A percentile compares a stretch with the other conserved stretches of the same genome.
Evolutionary conservation across 2,113 vertebrate genomes (phyloP).

Genomic region (Beaufortia kweichowensis): DNA sequence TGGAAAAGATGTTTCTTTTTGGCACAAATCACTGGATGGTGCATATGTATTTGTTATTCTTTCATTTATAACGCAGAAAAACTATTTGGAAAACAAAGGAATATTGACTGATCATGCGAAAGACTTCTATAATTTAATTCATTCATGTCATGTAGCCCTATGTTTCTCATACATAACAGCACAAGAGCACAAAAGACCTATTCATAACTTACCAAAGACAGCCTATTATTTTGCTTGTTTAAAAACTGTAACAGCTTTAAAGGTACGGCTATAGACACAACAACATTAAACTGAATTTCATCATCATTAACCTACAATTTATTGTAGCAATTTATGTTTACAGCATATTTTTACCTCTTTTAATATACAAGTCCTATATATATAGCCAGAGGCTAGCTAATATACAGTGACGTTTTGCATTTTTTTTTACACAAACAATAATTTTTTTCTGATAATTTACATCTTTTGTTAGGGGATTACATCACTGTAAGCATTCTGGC

Average conservation of each 20-base stretch:
- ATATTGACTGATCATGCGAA: not conserved
- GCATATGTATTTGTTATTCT: not conserved
- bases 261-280: not conserved
- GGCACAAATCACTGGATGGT: too few species aligned
- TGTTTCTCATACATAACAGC: not conserved
- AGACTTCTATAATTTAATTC: not conserved
- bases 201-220: not conserved
- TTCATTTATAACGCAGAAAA: not conserved
- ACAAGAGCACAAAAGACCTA: not conserved
- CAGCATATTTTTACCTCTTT: not conserved
- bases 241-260: not conserved
- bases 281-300: not conserved
- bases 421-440: not conserved
- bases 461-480: conserved; percentile 42
- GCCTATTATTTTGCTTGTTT: not conserved
- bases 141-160: not conserved
- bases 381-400: not conserved
- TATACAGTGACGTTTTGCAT: not conserved
- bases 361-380: not conserved
- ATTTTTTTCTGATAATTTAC: not conserved
- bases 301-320: not conserved
- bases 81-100: not conserved
- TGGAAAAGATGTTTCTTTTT: not conserved
- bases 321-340: not conserved
- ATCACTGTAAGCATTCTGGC: conserved; percentile 28